Conservation (phyloP, 2,797 vertebrate genomes). For the Avahi laniger region DNA sequence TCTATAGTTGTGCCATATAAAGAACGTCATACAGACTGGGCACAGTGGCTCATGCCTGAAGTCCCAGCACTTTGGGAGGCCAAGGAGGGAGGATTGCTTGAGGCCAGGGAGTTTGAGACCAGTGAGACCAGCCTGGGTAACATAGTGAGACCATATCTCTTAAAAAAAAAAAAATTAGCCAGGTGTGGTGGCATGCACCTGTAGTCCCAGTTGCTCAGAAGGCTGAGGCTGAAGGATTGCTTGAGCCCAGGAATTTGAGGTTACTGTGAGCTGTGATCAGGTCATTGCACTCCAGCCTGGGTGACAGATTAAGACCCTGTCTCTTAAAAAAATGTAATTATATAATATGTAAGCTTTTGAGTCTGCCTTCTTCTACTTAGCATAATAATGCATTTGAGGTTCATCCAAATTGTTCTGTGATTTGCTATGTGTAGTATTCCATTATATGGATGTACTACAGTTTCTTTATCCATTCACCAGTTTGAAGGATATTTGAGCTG, state of each 20-base stretch:
- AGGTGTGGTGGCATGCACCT: neutral
- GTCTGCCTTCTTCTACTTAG: neutral
- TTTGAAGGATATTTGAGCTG: neutral
- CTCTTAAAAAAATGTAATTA: neutral
- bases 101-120: no score
- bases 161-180: neutral
- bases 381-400: neutral
- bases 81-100: neutral
- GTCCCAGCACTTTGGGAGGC: neutral
- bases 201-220: neutral
- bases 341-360: neutral
- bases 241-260: neutral
- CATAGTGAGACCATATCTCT: neutral
- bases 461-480: neutral
- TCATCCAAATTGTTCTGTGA: neutral
- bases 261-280: neutral
- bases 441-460: neutral
- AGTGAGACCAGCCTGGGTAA: neutral
- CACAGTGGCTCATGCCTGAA: neutral
- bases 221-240: neutral
- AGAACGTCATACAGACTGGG: neutral
- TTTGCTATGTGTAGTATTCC: neutral
- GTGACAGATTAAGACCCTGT: neutral
- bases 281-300: neutral
- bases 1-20: neutral